Evolutionary conservation across 2,888 invertebrate species (phyloP), one percentile per base, ranked within the genome.

Genomic region (Hesperia comma): DNA sequence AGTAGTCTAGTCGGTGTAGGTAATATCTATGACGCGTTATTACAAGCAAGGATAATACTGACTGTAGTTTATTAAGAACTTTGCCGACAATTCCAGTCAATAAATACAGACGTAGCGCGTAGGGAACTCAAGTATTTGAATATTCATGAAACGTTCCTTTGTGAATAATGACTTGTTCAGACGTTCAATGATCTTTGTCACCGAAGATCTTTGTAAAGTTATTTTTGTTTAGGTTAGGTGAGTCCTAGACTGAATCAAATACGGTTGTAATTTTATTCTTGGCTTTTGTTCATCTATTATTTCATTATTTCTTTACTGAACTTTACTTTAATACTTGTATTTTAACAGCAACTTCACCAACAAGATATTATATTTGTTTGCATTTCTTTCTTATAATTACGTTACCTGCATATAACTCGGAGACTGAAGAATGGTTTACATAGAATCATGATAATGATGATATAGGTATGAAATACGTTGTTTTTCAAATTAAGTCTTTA

Each of bases 141-240:
- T 49, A 49, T 49, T 49, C 49, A 49, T 21, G 17, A 19, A 49
- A 19, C 19, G 49, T 49, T 49, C 49, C 49, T 49, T 49, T 49
- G 49, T 49, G 49, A 49, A 49, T 49, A 49, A 49, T 49, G 17
- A 49, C 19, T 49, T 19, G 19, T 49, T 19, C 19, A 49, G 17
- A 17, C 8, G 49, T 49, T 49, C 49, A 49, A 49, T 19, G 49
- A 49, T 19, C 49, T 49, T 49, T 49, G 49, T 49, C 49, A 19
- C 49, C 19, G 12, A 49, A 17, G 49, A 19, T 49, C 19, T 49
- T 49, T 49, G 49, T 49, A 49, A 49, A 19, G 15, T 6, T 43
- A 43, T 43, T 17, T 49, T 19, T 19, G 12, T 19, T 19, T 19
- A 49, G 12, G 12, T 49, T 49, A n/a, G n/a, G n/a, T 8, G 19